Evolutionary conservation across 2,797 vertebrate genomes (phyloP).

Genomic region (Carcharodon carcharias): DNA sequence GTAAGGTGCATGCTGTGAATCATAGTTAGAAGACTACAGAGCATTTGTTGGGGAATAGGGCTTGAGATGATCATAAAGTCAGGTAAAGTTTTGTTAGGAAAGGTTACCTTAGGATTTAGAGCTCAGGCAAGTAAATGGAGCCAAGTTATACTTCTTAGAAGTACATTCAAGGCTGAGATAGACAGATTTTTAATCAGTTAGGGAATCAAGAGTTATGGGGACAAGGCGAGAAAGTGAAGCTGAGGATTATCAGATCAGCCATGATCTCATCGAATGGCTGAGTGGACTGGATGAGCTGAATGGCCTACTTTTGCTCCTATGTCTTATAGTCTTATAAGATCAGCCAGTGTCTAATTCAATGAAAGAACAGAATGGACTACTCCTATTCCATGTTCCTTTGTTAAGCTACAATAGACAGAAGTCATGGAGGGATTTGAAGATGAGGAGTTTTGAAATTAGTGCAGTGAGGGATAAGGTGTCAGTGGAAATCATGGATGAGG

Average conservation of each 20-base stretch:
- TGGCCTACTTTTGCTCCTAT: too few relatives aligned
- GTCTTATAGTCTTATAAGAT: too few relatives aligned
- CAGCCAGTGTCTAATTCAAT: neutral
- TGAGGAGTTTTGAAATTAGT: neutral
- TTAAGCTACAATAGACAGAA: neutral
- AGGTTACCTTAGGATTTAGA: neutral
- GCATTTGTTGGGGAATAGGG: neutral
- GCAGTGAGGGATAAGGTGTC: neutral
- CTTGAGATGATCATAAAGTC: neutral
- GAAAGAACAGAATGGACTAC: neutral
- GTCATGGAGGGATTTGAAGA: neutral
- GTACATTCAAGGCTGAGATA: too few relatives aligned
- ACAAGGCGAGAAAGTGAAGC: too few relatives aligned
- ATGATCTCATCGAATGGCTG: too few relatives aligned
- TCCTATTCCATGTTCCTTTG: neutral
- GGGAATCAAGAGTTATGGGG: too few relatives aligned
- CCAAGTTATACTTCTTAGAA: neutral
- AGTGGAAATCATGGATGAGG: neutral
- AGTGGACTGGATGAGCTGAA: too few relatives aligned
- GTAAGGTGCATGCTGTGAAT: neutral
- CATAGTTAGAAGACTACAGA: neutral
- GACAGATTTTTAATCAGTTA: too few relatives aligned
- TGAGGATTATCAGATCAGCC: too few relatives aligned
- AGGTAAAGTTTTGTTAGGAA: neutral
- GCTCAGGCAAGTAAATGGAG: neutral